Base-by-base conservation (phyloP, 1,140 invertebrate species). In the Conus betulinus region DNA sequence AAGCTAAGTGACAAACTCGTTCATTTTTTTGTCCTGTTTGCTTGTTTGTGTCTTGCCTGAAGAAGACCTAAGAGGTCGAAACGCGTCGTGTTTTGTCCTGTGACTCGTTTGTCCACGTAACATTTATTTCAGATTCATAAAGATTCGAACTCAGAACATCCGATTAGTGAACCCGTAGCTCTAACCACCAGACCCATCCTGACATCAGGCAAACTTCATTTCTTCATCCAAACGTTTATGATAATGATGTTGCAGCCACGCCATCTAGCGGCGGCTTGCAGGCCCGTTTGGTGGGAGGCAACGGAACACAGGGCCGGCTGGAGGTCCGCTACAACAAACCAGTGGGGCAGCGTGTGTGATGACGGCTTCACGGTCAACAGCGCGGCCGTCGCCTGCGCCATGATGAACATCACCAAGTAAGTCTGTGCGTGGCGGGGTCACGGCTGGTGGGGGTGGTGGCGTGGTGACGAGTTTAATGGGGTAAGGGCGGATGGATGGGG, bases 261-360 rank as follows among this genome's bases (percentile, higher is more conserved):
- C 67, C 67, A 20, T 71, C 67, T 20, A 71, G 17, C 23, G 67
- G 67, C 8, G 20, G 17, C 20, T 7, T 71, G 67, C 23, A 6
- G 78, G 78, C 51, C 13, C n/a, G 78, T 15, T 13, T 79, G 78
- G 78, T 79, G 78, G 78, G 78, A 39, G 27, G 8, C 27, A 79
- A 20, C 27, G 78, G 27, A 8, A 39, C 96, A 91, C 96, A 97
- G 53, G 97, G 97, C 17, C 95, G 97, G 85, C 92, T 98, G 15
- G 97, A 97, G 95, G 96, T 98, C 0, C 97, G 96, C 95, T 95
- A 97, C n/a, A 96, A 96, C 89, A 97, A 97, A 87, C 85, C 85
- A 87, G 52, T 87, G 85, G 85, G 85, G 85, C 13, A 87, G 71
- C 1, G 85, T 87, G 8, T 87, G 85, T 53, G 85, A 87, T n/a